phyloP scores from a whole-genome alignment of 2,888 invertebrate genomes.

The Zaprionus obscuricornis region DNA sequence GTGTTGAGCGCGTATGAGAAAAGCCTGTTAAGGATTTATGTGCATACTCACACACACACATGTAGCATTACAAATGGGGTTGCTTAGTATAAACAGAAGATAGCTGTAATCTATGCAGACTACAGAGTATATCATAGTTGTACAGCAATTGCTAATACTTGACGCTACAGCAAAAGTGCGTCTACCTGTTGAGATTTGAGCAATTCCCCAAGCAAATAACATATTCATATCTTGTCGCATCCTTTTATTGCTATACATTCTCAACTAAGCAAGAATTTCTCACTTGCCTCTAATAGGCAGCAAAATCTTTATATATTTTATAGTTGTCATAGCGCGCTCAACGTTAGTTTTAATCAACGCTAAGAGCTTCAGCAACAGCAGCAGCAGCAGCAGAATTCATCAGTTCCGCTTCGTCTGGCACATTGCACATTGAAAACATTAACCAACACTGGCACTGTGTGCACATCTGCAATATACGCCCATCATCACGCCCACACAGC shows the following conservation, averaged over 20 bases:
- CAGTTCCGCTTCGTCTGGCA: conserved; percentile 56
- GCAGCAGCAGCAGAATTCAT: conserved; percentile 18
- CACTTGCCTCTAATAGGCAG: background rate
- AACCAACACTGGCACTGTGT: conserved; percentile 56
- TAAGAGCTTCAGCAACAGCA: conserved; percentile 54
- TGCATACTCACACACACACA: conserved; percentile 14
- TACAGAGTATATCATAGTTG: conserved; percentile 20
- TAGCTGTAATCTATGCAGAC: background rate
- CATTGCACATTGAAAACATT: conserved; percentile 56
- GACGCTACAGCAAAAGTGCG: conserved; percentile 71
- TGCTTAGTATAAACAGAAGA: conserved; percentile 15
- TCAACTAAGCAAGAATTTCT: background rate
- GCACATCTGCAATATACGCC: conserved; percentile 22
- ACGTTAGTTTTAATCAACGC: conserved; percentile 62
- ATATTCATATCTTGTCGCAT: conserved; percentile 77
- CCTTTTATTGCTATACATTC: conserved; percentile 41
- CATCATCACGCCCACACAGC: conserved; percentile 32
- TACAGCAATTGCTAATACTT: background rate
- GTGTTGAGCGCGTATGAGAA: background rate
- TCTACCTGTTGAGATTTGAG: conserved; percentile 81
- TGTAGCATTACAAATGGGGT: conserved; percentile 5
- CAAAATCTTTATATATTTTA: conserved; percentile 9
- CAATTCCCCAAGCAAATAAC: conserved; percentile 81
- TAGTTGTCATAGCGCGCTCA: conserved; percentile 31
- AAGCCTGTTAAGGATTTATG: conserved; percentile 4